A percentile compares a stretch with the other conserved stretches of the same genome.
Conservation (phyloP, 2,113 vertebrate genomes). For the Oreochromis tanganicae region DNA sequence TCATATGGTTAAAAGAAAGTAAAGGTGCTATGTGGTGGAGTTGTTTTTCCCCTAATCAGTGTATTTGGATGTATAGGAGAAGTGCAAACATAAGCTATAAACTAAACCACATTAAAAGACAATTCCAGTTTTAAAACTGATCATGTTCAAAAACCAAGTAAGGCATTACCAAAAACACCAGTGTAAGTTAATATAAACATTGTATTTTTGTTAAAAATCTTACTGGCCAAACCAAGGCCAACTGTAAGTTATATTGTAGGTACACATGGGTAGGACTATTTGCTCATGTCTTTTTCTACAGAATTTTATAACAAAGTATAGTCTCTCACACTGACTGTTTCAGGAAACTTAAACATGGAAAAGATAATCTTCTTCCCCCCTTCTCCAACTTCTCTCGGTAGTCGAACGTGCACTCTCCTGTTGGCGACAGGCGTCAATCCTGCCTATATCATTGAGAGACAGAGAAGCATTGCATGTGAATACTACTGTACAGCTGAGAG, state of each 20-base stretch:
- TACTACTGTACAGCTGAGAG: background rate
- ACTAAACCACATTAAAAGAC: background rate
- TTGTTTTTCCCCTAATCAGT: rapidly evolving
- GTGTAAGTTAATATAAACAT: background rate
- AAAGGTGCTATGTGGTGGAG: background rate
- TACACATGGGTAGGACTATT: background rate
- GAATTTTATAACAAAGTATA: background rate
- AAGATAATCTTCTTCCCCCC: background rate
- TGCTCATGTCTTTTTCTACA: background rate
- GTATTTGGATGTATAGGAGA: background rate
- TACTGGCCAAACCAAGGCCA: background rate
- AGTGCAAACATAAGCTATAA: background rate
- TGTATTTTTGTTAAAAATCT: background rate
- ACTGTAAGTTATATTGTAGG: background rate
- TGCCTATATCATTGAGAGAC: background rate
- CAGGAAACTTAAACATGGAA: background rate
- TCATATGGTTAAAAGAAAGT: background rate
- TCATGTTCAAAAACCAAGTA: background rate
- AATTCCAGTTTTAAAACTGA: background rate
- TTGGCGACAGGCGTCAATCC: rapidly evolving
- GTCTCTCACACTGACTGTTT: background rate
- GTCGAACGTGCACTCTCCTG: background rate
- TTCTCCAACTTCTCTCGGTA: background rate
- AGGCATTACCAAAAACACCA: background rate
- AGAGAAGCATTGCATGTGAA: background rate